Conservation (phyloP, 2,888 invertebrate genomes). For the Oxycera nigricornis region DNA sequence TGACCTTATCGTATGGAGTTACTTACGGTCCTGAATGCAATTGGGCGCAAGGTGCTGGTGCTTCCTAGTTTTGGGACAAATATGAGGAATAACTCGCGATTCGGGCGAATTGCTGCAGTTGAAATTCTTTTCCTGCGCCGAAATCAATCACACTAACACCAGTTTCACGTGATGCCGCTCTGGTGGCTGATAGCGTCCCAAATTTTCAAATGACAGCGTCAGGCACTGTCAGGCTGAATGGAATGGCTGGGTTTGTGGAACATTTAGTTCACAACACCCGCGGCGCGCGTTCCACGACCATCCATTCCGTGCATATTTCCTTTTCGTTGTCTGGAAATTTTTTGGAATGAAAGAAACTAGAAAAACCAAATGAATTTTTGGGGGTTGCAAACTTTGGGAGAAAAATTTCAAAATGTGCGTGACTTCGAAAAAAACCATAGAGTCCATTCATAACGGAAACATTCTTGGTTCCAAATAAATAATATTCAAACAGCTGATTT, state of each 20-base stretch:
- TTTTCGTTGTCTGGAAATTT: not conserved
- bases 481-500: too few relatives aligned
- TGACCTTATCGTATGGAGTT: not conserved
- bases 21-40: not conserved
- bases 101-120: not conserved
- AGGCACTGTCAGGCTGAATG: not conserved
- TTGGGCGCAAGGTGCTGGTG: not conserved
- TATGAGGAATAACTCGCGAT: not conserved
- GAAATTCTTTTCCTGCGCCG: constrained; percentile 35
- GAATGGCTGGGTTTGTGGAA: not conserved
- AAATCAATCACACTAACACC: constrained; percentile 60
- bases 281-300: not conserved
- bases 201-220: not conserved
- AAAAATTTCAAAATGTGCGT: too few relatives aligned
- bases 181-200: constrained; percentile 4
- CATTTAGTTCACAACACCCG: not conserved
- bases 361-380: too few relatives aligned
- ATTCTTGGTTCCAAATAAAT: too few relatives aligned
- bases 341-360: too few relatives aligned
- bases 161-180: constrained; percentile 70
- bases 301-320: not conserved
- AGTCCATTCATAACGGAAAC: too few relatives aligned
- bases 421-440: too few relatives aligned
- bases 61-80: not conserved
- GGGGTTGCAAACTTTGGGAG: too few relatives aligned